phyloP scores from a whole-genome alignment of 2,113 vertebrate genomes.

The Scortum barcoo region DNA sequence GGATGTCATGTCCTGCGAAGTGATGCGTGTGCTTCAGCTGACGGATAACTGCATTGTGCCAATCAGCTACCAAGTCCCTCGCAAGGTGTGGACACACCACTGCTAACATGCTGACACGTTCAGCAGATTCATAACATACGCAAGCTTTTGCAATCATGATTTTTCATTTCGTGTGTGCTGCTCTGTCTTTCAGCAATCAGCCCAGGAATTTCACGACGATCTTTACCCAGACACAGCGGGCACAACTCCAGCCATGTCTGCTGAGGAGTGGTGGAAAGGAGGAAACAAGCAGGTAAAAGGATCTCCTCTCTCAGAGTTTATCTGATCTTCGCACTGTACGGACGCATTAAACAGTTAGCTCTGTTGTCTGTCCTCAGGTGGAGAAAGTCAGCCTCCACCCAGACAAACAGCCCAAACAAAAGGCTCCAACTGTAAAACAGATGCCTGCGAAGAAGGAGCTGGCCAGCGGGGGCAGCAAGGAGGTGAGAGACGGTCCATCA shows the following conservation, averaged over 20 bases:
- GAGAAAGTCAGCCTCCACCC: constrained; percentile 90
- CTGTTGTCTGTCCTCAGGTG: constrained; percentile 81
- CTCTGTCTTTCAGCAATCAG: constrained; percentile 78
- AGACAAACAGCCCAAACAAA: constrained; percentile 74
- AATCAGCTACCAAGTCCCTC: constrained; percentile 91
- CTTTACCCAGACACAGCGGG: constrained; percentile 91
- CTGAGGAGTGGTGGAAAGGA: constrained; percentile 92
- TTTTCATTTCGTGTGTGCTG: neutral
- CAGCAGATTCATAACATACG: neutral
- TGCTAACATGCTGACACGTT: too few species aligned
- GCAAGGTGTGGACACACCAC: constrained; percentile 87
- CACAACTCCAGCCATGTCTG: constrained; percentile 79
- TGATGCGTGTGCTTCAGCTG: constrained; percentile 92
- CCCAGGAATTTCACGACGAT: constrained; percentile 92
- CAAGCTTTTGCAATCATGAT: too few species aligned
- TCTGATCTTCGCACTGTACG: neutral
- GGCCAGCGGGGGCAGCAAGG: constrained; percentile 73
- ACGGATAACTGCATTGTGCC: constrained; percentile 89
- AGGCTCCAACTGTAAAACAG: constrained; percentile 52
- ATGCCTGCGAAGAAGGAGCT: constrained; percentile 67
- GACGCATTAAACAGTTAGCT: neutral
- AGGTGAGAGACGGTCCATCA: constrained; percentile 61
- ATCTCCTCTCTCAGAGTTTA: neutral
- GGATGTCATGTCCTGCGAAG: constrained; percentile 91
- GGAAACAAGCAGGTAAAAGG: constrained; percentile 88